These are phyloP conservation scores for Cyprinus carpio DNA, from an alignment of 2,113 vertebrate genomes.

Conservation along the genomic window DNA sequence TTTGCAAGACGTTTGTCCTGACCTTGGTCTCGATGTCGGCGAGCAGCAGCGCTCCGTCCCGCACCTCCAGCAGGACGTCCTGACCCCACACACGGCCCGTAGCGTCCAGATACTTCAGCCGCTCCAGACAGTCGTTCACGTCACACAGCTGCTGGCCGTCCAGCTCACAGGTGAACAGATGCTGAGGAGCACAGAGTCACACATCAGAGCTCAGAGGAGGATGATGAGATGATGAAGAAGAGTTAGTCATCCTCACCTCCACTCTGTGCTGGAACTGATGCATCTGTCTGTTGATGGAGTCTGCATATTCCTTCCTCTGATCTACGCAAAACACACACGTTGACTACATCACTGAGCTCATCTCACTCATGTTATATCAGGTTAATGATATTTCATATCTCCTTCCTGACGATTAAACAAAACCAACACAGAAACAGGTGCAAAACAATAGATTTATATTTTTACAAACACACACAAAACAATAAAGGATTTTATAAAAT, in stretches of 20 bases:
- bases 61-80: constrained; percentile 81
- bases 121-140: constrained; percentile 74
- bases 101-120: constrained; percentile 76
- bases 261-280: constrained; percentile 78
- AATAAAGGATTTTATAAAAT: too few relatives aligned
- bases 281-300: constrained; percentile 70
- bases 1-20: too few relatives aligned
- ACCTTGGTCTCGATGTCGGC: constrained; percentile 87
- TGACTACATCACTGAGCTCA: too few relatives aligned
- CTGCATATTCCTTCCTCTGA: constrained; percentile 82
- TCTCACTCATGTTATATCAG: too few relatives aligned
- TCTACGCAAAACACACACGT: constrained; percentile 66
- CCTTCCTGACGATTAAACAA: too few relatives aligned
- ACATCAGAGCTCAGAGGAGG: background rate
- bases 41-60: constrained; percentile 74
- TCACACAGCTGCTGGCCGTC: constrained; percentile 71
- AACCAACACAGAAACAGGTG: too few relatives aligned
- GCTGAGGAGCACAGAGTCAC: constrained; percentile 68
- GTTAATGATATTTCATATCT: too few relatives aligned
- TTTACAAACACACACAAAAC: too few relatives aligned
- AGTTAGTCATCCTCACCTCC: constrained; percentile 76
- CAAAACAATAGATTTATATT: too few relatives aligned
- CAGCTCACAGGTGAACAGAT: constrained; percentile 83
- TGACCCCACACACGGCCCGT: constrained; percentile 88
- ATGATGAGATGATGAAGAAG: background rate